Evolutionary conservation across 1,140 invertebrate species (phyloP).

Genomic region (Polyergus mexicanus): DNA sequence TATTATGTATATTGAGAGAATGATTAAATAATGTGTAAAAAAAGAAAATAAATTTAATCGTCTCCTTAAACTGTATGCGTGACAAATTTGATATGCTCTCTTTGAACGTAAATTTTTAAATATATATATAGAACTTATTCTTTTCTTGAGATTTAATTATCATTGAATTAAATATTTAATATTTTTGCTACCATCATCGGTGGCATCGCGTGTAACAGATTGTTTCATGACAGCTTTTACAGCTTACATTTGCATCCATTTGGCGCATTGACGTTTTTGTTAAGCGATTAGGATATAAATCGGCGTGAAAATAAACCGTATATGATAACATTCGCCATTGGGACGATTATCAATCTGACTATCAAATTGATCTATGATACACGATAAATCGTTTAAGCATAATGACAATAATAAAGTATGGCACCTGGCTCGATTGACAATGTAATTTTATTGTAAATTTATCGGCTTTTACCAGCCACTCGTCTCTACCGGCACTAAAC

Average conservation of each 20-base stretch:
- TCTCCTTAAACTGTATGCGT: neutral
- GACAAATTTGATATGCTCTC: neutral
- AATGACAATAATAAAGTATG: constrained; percentile 65
- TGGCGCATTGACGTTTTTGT: neutral
- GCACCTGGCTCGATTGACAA: constrained; percentile 31
- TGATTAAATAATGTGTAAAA: neutral
- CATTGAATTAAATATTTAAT: constrained; percentile 15
- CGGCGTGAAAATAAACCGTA: constrained; percentile 56
- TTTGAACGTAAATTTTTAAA: neutral
- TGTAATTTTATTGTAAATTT: constrained; percentile 68
- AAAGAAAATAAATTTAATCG: neutral
- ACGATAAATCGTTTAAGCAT: constrained; percentile 68
- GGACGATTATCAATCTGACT: constrained; percentile 69
- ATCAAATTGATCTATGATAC: constrained; percentile 50
- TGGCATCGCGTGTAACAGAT: neutral
- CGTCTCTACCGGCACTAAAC: constrained; percentile 14
- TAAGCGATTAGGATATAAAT: constrained; percentile 37
- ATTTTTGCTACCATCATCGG: neutral
- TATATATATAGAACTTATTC: neutral
- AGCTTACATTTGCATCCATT: neutral
- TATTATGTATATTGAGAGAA: neutral
- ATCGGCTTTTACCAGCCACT: constrained; percentile 64
- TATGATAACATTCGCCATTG: constrained; percentile 30
- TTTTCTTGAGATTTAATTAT: neutral
- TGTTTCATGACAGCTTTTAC: neutral